phyloP scores from a whole-genome alignment of 2,113 vertebrate species.

The Syngnathus floridae region DNA sequence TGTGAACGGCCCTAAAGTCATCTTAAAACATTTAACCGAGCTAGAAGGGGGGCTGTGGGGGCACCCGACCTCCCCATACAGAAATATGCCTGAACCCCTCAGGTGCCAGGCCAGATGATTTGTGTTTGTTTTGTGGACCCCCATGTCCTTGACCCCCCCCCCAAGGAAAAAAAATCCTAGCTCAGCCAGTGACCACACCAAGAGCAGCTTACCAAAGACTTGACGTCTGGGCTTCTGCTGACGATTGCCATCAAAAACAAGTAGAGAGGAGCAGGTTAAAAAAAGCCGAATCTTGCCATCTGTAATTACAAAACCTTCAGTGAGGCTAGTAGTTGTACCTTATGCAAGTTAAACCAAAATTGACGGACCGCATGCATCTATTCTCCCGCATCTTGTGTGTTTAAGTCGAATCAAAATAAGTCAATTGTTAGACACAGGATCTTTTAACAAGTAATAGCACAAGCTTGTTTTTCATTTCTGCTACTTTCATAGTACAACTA shows the following conservation, averaged over 20 bases:
- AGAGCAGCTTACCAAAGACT: constrained; percentile 69
- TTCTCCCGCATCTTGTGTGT: constrained; percentile 24
- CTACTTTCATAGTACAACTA: constrained; percentile 48
- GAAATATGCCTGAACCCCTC: no score
- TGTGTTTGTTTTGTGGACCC: no score
- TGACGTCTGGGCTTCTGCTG: constrained; percentile 64
- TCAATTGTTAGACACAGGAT: constrained; percentile 46
- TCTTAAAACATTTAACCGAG: background rate
- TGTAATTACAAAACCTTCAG: constrained; percentile 15
- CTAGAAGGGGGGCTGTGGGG: no score
- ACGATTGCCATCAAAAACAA: constrained; percentile 72
- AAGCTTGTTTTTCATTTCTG: constrained; percentile 62
- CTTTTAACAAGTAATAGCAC: constrained; percentile 67
- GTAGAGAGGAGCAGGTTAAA: constrained; percentile 41
- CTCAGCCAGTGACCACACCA: background rate
- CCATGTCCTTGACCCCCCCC: no score
- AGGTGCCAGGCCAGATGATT: no score
- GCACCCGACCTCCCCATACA: no score
- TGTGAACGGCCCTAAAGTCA: background rate
- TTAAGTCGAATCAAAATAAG: constrained; percentile 40
- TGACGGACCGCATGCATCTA: constrained; percentile 36
- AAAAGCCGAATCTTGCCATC: constrained; percentile 5
- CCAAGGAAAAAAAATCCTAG: no score
- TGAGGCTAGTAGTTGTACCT: constrained; percentile 48
- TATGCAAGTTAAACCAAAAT: constrained; percentile 58